phyloP scores from a whole-genome alignment of 2,888 invertebrate species.

The Autographa gamma region DNA sequence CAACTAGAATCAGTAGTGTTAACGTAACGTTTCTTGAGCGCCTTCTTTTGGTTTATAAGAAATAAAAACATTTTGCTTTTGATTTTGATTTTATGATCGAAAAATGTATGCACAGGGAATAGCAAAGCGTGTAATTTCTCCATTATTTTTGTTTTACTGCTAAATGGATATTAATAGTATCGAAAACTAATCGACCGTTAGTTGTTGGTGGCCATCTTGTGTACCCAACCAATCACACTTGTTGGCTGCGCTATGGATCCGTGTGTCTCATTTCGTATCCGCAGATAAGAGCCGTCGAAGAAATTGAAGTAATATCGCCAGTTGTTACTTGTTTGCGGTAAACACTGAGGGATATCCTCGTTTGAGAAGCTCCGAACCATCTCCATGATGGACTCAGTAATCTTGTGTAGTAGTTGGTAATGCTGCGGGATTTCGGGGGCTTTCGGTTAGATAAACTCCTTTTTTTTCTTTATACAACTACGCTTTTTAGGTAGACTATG shows the following conservation, averaged over 20 bases:
- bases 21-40: too few relatives aligned
- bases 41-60: too few relatives aligned
- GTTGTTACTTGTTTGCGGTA: constrained; percentile 75
- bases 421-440: constrained; percentile 55
- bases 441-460: constrained; percentile 59
- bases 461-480: constrained; percentile 52
- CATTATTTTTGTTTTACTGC: too few relatives aligned
- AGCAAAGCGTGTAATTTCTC: too few relatives aligned
- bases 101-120: too few relatives aligned
- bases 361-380: constrained; percentile 61
- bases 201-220: background rate
- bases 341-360: constrained; percentile 66
- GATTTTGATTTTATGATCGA: too few relatives aligned
- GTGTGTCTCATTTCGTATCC: constrained; percentile 63
- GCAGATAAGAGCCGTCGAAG: constrained; percentile 76
- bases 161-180: too few relatives aligned
- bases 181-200: too few relatives aligned
- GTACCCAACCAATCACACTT: background rate
- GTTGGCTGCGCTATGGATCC: constrained; percentile 20
- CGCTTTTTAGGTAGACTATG: constrained; percentile 45
- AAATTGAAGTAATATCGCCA: constrained; percentile 79
- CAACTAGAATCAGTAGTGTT: too few relatives aligned
- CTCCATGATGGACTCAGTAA: constrained; percentile 73
- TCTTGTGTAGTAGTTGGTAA: constrained; percentile 67
- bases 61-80: too few relatives aligned